Conservation (phyloP, 2,888 invertebrate species). For the Megastigmus dorsalis region DNA sequence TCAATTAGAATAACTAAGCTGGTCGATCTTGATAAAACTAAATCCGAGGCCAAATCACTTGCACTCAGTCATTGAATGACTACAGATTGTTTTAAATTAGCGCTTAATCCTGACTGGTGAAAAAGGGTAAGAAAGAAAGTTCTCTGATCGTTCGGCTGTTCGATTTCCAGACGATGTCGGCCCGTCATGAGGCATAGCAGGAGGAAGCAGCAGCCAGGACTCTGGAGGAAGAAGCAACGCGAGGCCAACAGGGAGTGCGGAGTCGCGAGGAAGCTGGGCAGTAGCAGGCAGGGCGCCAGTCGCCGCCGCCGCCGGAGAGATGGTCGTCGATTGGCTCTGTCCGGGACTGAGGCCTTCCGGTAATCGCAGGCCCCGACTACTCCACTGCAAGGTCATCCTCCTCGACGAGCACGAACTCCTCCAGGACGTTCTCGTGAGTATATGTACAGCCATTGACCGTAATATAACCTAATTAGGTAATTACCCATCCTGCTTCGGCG, state of each 20-base stretch:
- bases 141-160: background rate
- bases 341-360: constrained; percentile 73
- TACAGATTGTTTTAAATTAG: too few relatives aligned
- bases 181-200: constrained; percentile 43
- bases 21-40: too few relatives aligned
- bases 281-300: background rate
- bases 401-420: constrained; percentile 92
- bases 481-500: too few relatives aligned
- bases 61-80: too few relatives aligned
- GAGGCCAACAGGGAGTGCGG: background rate
- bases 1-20: too few relatives aligned
- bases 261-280: background rate
- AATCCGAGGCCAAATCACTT: too few relatives aligned
- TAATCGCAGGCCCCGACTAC: constrained; percentile 79
- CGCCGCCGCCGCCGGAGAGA: constrained; percentile 48
- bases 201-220: background rate
- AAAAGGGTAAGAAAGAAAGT: background rate
- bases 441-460: too few relatives aligned
- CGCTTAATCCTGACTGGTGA: too few relatives aligned
- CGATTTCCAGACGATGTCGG: constrained; percentile 46
- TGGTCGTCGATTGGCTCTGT: constrained; percentile 73
- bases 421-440: constrained; percentile 89
- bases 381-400: constrained; percentile 89
- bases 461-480: too few relatives aligned
- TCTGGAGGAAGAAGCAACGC: background rate